phyloP scores from a whole-genome alignment of 2,888 invertebrate genomes.

The Harmothoe impar region DNA sequence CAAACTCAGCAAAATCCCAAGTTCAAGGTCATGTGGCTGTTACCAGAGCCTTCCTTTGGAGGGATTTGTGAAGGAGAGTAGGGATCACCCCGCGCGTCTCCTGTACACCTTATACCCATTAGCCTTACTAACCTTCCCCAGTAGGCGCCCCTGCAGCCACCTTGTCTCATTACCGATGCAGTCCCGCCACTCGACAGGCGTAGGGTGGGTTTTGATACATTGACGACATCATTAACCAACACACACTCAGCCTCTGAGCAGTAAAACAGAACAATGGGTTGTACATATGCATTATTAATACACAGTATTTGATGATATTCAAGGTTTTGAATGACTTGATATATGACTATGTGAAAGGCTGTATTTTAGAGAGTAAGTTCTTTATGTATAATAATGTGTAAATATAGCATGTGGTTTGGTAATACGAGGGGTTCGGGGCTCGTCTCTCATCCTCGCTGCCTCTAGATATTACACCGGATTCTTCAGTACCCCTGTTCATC shows the following conservation, averaged over 20 bases:
- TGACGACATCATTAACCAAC: not conserved
- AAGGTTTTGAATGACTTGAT: conserved; percentile 21
- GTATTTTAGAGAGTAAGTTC: conserved; percentile 1
- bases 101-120: not conserved
- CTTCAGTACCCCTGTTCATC: not conserved
- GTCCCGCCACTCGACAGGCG: not conserved
- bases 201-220: not conserved
- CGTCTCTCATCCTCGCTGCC: not conserved
- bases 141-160: not conserved
- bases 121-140: conserved; percentile 5
- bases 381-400: not conserved
- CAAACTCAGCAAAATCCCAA: too few species aligned
- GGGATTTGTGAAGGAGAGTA: too few species aligned
- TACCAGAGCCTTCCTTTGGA: too few species aligned
- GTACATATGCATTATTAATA: not conserved
- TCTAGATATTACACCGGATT: not conserved
- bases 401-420: conserved; percentile 27
- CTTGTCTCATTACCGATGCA: not conserved
- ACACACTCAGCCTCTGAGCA: not conserved
- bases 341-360: not conserved
- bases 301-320: not conserved
- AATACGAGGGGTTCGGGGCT: not conserved
- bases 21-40: too few species aligned
- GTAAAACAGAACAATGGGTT: not conserved
- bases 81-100: not conserved